Percentiles rank a stretch among this genome's conserved stretches.
Evolutionary conservation across 1,140 invertebrate species (phyloP).

Genomic region (Coelopa frigida): DNA sequence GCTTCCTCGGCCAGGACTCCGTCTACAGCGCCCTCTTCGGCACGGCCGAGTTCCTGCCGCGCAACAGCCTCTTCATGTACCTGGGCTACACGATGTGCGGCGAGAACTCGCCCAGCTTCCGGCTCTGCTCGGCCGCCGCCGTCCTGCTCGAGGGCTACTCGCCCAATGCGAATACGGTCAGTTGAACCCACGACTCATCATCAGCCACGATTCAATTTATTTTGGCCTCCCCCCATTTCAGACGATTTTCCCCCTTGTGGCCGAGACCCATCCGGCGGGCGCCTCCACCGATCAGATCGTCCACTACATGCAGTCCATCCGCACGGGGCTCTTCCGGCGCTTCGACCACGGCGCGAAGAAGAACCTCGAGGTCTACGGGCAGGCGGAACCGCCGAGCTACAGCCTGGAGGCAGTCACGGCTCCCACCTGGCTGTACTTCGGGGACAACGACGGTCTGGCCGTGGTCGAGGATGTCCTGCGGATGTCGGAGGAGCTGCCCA

Average conservation of each 20-base stretch:
- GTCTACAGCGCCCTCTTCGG: conserved; percentile 40
- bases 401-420: conserved; percentile 51
- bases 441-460: conserved; percentile 49
- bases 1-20: conserved; percentile 24
- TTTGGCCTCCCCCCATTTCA: conserved; percentile 11
- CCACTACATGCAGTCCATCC: conserved; percentile 43
- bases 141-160: neutral
- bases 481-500: conserved; percentile 27
- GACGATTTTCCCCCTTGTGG: conserved; percentile 43
- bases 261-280: conserved; percentile 46
- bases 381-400: conserved; percentile 46
- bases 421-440: conserved; percentile 53
- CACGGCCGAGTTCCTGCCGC: conserved; percentile 11
- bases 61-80: neutral
- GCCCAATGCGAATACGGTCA: conserved; percentile 1
- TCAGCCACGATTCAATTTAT: neutral
- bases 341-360: conserved; percentile 39
- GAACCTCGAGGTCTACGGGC: conserved; percentile 45
- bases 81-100: conserved; percentile 41
- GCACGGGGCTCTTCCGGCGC: conserved; percentile 14
- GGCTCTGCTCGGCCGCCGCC: conserved; percentile 15
- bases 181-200: neutral
- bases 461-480: conserved; percentile 52
- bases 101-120: conserved; percentile 42
- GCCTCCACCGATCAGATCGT: conserved; percentile 42